Evolutionary conservation across 2,888 invertebrate species (phyloP).

Genomic region (Saturnia pavonia): DNA sequence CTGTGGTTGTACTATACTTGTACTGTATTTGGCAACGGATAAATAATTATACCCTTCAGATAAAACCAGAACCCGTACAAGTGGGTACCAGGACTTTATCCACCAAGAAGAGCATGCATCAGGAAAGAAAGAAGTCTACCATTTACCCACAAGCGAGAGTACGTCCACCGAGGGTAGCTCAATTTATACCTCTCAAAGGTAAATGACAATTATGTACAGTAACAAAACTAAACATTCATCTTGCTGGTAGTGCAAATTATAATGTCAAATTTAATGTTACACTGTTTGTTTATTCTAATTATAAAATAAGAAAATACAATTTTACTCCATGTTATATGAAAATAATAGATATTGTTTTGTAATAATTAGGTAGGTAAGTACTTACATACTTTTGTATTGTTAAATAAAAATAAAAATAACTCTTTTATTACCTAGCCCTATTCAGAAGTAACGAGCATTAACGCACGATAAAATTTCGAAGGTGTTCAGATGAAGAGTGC

Average conservation of each 20-base stretch:
- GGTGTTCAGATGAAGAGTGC: no score
- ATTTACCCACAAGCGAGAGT: constrained; percentile 49
- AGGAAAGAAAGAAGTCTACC: constrained; percentile 47
- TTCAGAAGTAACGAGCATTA: no score
- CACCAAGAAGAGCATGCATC: constrained; percentile 35
- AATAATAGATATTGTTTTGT: no score
- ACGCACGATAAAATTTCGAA: no score
- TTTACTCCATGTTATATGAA: no score
- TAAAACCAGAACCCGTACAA: constrained; percentile 52
- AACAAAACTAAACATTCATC: neutral
- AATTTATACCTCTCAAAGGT: constrained; percentile 66
- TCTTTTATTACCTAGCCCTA: no score
- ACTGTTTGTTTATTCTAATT: no score
- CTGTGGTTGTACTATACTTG: no score
- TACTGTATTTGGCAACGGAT: neutral
- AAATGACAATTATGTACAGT: constrained; percentile 28
- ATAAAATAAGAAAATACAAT: no score
- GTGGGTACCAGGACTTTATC: constrained; percentile 32
- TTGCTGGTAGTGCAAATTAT: neutral
- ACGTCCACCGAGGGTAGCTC: constrained; percentile 47
- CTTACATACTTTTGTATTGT: no score
- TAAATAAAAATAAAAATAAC: no score
- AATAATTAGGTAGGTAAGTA: no score
- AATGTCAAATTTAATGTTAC: neutral
- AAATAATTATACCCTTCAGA: constrained; percentile 36